Evolutionary conservation across 1,140 invertebrate genomes (phyloP), one percentile per base, ranked within the genome.

Genomic region (Solen grandis): DNA sequence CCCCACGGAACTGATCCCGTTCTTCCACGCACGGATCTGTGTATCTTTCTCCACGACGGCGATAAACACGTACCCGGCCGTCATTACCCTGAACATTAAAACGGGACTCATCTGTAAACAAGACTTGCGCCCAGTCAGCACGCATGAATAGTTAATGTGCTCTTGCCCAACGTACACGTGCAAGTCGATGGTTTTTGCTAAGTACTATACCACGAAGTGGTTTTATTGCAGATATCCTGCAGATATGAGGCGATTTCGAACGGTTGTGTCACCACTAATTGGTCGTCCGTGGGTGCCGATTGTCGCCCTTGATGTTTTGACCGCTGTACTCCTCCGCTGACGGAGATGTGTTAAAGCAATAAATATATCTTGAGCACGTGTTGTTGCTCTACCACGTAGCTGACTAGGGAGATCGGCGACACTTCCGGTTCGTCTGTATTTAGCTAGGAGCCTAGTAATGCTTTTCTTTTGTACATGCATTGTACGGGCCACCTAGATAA

Each of bases 81-180:
- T 70, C 31, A 55, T 14, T 8, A 14, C 31, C 13, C 29, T 52
- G 46, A 3, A 70, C 19, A 10, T 5, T 70, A 29, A 70, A 55
- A n/a, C 14, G 33, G 50, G 46, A 70, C 19, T 70, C 38, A 52
- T 52, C 22, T 2, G 38, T 38, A 25, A 69, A 69, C 13, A 69
- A 36, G 5, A 69, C 29, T 19, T 38, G 13, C 13, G 38, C 29
- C 65, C 65, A 69, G 8, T 70, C n/a, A 19, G 10, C 14, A 16
- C 68, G 46, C 8, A 22, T 22, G 31, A 29, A 74, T 13, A n/a
- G 31, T 29, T 10, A 8, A 19, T 46, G 41, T 19, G 8, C 8
- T 10, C 41, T 8, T 10, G 41, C 41, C 41, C 41, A 46, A 10
- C 19, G 41, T 46, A 46, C 8, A 46, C 19, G 54, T 8, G 31